Base-by-base conservation (phyloP, 2,797 vertebrate species). In the Mionectes olivaceus region DNA sequence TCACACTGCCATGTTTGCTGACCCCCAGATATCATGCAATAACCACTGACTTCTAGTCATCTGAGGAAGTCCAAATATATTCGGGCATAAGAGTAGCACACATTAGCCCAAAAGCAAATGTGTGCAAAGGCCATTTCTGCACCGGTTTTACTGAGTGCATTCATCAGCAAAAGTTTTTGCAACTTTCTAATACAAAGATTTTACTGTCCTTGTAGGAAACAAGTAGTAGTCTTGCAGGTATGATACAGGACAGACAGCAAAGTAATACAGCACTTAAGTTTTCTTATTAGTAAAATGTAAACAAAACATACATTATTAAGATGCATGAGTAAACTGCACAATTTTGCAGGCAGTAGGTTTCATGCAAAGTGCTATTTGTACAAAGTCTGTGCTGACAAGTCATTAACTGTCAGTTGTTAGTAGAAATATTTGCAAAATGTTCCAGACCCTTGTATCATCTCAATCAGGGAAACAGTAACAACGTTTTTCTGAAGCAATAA, bases 21-120 rank as follows among this genome's bases (percentile, higher is more conserved):
- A 44, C 19, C n/a, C 50, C 23, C 33, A 28, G 23, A 3, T 3
- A 14, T 0, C 2, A 1, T 0, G 18, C 16, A 30, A 7, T 3
- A 39, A 30, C 23, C 21, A 3, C 1, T 7, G 21, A 10, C 49
- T 17, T 33, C 60, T 1, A 7, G 35, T 17, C 47, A 33, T 32
- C 43, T 44, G 33, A 15, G 15, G 17, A 79, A 44, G 18, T 13
- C 41, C 53, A 49, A 22, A 39, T 49, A 7, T 8, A 35, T 10
- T 32, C 1, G 0, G 37, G 19, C 19, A 3, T 21, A 37, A 44
- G 24, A 37, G 37, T 0, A 81, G 63, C 33, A 76, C 65, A 5
- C 0, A 0, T 4, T 2, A 61, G n/a, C 19, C 49, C 1, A 11
- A 55, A 71, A 56, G 39, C 11, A 18, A 56, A 25, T 0, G 7